These are phyloP conservation scores for Brachyptera risi DNA, from an alignment of 2,888 invertebrate species.

Conservation along the genomic window DNA sequence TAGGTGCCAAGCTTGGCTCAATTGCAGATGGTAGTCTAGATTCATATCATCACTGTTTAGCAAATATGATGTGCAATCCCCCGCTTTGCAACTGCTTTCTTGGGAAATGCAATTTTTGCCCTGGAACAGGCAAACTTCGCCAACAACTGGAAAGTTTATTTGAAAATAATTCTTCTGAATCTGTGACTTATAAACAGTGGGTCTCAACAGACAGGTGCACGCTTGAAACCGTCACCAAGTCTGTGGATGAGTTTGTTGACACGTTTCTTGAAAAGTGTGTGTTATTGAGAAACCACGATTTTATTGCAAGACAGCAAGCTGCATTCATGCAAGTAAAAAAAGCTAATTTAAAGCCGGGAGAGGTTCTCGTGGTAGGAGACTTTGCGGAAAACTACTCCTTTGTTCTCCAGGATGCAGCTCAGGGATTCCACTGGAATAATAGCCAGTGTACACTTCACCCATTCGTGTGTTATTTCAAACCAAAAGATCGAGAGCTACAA, in stretches of 20 bases:
- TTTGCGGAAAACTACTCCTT: conserved; percentile 23
- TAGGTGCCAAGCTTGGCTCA: too few species aligned
- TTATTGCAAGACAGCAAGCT: conserved; percentile 5
- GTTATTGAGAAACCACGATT: background rate
- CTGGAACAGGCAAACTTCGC: background rate
- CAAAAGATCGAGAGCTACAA: conserved; percentile 16
- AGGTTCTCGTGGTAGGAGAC: conserved; percentile 4
- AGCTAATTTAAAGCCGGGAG: background rate
- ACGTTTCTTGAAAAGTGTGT: background rate
- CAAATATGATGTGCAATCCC: background rate
- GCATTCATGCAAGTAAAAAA: background rate
- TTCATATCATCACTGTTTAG: too few species aligned
- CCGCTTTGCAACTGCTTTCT: background rate
- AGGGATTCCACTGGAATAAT: conserved; percentile 24
- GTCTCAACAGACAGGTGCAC: background rate
- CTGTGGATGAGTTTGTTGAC: conserved; percentile 1
- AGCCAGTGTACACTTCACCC: conserved; percentile 19
- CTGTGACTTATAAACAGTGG: conserved; percentile 2
- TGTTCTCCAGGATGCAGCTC: conserved; percentile 20
- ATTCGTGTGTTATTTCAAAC: conserved; percentile 16
- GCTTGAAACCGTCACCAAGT: background rate
- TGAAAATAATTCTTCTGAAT: background rate
- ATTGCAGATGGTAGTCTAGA: too few species aligned
- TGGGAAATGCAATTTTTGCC: background rate
- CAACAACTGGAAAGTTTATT: background rate